Percentiles rank a stretch among this genome's conserved stretches.
These are phyloP conservation scores for Allolobophora icterica DNA, from an alignment of 2,888 invertebrate genomes.

Conservation along the genomic window DNA sequence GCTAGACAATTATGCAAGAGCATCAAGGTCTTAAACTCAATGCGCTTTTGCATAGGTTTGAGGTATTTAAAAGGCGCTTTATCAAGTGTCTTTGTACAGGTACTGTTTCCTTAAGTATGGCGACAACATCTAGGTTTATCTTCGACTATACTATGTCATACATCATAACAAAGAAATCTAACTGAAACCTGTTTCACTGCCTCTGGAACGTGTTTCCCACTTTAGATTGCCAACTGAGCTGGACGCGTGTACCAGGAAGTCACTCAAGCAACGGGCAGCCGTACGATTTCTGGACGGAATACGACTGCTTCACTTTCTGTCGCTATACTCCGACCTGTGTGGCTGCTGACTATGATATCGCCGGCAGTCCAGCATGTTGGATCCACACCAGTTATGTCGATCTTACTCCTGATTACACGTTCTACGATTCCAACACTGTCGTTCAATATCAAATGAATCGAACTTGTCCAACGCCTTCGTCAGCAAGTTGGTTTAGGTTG, in stretches of 20 bases:
- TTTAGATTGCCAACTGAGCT: neutral
- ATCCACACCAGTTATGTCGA: neutral
- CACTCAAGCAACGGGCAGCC: neutral
- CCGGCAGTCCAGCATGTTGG: conserved; percentile 11
- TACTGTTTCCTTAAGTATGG: no score
- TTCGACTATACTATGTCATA: no score
- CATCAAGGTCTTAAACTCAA: no score
- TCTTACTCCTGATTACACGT: neutral
- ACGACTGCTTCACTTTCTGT: conserved; percentile 20
- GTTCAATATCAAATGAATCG: conserved; percentile 13
- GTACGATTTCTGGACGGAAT: conserved; percentile 8
- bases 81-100: no score
- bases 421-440: neutral
- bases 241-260: neutral
- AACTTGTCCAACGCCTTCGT: neutral
- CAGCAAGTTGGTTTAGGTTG: neutral
- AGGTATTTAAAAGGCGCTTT: no score
- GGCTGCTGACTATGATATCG: neutral
- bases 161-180: neutral
- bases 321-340: neutral
- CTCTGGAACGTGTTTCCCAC: neutral
- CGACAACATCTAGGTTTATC: no score
- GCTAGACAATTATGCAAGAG: no score
- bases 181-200: neutral
- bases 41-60: no score